Evolutionary conservation across 1,140 invertebrate species (phyloP), one percentile per base, ranked within the genome.

Genomic region (Drosophila asahinai): DNA sequence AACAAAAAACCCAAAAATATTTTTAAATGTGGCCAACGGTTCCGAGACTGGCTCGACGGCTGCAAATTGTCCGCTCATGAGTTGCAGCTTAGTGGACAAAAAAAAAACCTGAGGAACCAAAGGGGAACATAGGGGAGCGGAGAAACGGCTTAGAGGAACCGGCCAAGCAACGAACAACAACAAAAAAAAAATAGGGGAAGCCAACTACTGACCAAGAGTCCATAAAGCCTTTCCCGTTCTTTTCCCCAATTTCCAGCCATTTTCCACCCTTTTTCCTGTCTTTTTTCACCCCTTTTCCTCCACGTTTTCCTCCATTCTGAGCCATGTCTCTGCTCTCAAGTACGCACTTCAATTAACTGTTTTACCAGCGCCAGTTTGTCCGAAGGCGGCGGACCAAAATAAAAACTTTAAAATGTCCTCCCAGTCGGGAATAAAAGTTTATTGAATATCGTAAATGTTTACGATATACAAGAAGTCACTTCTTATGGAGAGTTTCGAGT

Each of bases 381-480:
- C 71, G 27, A 36, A 48, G 38, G 68, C 68, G 40, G 30, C 25
- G n/a, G 38, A 25, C 15, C 11, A 49, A 43, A 61, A 66, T 48
- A 57, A 66, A 54, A 60, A 77, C 57, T 77, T 77, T 70, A 76
- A 70, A 70, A 70, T 77, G 38, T 52, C 61, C 47, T 40, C 25
- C 40, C 64, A 70, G 51, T 77, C 22, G 63, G 63, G 38, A 77
- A 77, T 77, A 77, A 77, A 77, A 77, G 42, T 77, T 78, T 78
- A 70, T 78, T 78, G 76, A 70, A 78, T 68, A 77, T 74, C 80
- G 84, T 87, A 80, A 83, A 87, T 83, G 76, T 87, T 87, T 83
- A 87, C 83, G 80, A 87, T 73, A 77, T 57, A 77, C 80, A 87
- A 83, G 68, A 74, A 87, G 71, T 86, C 84, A 73, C 73, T 82